These are phyloP conservation scores for Patella caerulea DNA, from an alignment of 2,888 invertebrate genomes.

Conservation along the genomic window DNA sequence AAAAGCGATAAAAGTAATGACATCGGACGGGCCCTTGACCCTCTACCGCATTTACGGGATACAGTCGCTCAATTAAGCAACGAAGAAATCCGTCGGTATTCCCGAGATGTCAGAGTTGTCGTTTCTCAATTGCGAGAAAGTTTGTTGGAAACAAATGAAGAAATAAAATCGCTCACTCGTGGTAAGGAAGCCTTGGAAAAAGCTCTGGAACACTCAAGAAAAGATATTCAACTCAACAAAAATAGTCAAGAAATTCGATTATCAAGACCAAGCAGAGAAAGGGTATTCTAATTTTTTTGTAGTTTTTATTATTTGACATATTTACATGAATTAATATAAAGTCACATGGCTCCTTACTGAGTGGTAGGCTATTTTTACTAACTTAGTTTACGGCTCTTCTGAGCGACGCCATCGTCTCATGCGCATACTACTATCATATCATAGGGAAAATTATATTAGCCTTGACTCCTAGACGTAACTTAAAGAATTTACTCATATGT, in stretches of 20 bases:
- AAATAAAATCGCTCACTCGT: slow-evolving; percentile 68
- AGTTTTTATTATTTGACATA: neutral
- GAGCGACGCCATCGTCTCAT: too few relatives aligned
- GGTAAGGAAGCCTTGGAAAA: slow-evolving; percentile 69
- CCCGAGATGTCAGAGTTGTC: slow-evolving; percentile 65
- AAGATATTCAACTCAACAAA: slow-evolving; percentile 69
- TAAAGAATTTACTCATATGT: too few relatives aligned
- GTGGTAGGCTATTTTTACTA: too few relatives aligned
- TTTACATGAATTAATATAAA: neutral
- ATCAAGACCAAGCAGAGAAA: slow-evolving; percentile 66
- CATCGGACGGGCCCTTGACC: slow-evolving; percentile 65
- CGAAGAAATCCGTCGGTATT: slow-evolving; percentile 68
- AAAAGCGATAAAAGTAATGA: slow-evolving; percentile 66
- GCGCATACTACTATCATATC: too few relatives aligned
- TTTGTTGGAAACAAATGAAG: slow-evolving; percentile 69
- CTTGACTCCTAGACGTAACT: too few relatives aligned
- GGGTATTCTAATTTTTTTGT: slow-evolving; percentile 51
- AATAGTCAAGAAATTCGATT: slow-evolving; percentile 64
- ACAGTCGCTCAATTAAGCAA: slow-evolving; percentile 68
- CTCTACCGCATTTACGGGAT: slow-evolving; percentile 69
- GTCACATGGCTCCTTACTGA: too few relatives aligned
- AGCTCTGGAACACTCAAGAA: slow-evolving; percentile 67
- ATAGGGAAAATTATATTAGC: too few relatives aligned
- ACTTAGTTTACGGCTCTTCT: too few relatives aligned
- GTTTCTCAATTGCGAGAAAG: slow-evolving; percentile 68